These are phyloP conservation scores for Microtus oregoni DNA, from an alignment of 2,113 vertebrate genomes.

Conservation along the genomic window DNA sequence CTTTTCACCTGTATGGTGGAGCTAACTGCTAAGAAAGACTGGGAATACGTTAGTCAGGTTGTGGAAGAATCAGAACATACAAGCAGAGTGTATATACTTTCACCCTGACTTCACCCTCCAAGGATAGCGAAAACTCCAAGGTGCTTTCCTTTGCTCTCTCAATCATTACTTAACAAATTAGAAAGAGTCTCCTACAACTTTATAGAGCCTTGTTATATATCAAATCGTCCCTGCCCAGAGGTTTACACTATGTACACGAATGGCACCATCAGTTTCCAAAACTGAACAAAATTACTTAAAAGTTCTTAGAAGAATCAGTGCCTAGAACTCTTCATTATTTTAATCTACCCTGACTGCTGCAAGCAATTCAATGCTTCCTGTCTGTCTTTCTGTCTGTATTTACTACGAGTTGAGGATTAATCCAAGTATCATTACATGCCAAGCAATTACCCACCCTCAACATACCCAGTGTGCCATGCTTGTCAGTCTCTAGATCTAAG, in stretches of 20 bases:
- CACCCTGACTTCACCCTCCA: not conserved
- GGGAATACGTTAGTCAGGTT: not conserved
- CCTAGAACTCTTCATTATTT: not conserved
- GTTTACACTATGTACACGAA: not conserved
- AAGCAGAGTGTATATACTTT: not conserved
- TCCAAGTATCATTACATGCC: too few relatives aligned
- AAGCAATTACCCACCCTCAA: not conserved
- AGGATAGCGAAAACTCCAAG: not conserved
- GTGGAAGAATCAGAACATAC: not conserved
- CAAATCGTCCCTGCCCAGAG: not conserved
- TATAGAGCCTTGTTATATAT: not conserved
- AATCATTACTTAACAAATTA: not conserved
- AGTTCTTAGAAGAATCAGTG: too few relatives aligned
- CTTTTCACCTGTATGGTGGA: not conserved
- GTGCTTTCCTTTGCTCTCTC: not conserved
- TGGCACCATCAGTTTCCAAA: not conserved
- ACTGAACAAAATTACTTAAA: not conserved
- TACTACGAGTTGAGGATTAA: not conserved
- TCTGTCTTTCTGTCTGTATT: not conserved
- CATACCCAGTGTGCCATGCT: not conserved
- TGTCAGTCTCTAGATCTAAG: not conserved
- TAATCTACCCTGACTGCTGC: not conserved
- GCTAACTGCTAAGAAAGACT: not conserved
- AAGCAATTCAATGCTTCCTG: not conserved
- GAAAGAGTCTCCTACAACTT: not conserved